Evolutionary conservation across 2,113 vertebrate species (phyloP), one percentile per base, ranked within the genome.

Genomic region (Excalfactoria chinensis): DNA sequence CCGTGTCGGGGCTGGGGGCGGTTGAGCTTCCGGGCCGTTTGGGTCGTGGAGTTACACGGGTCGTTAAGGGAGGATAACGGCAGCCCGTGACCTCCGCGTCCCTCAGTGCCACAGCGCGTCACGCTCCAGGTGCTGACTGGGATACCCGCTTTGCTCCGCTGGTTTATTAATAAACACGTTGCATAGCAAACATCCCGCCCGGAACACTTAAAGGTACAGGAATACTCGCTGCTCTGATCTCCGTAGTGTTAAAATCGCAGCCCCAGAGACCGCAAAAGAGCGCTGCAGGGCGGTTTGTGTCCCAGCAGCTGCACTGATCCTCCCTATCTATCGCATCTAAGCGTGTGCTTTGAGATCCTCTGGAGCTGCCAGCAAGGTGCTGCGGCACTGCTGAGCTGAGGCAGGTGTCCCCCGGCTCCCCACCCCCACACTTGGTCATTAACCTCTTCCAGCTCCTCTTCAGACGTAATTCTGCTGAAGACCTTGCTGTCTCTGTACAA

Each of bases 231-330:
- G 2, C 26, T 68, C 70, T 49, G 46, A 3, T 49, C 40, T 14
- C 69, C 35, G 30, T 14, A 34, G 7, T 46, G 32, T 40, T 56
- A 13, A 34, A 37, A 21, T 17, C 40, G 19, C 46, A 21, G 51
- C 32, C 46, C 66, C 60, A 13, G 1, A 1, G 53, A 11, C 1
- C 43, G 11, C 10, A 46, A 25, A 44, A 35, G n/a, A 37, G 30
- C 53, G 23, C 18, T 89, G 28, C 22, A 40, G n/a, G 69, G 16
- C 51, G 41, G 21, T 32, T 18, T 7, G 6, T 34, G n/a, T n/a
- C 32, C 16, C 56, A 53, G n/a, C 34, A 23, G 41, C 49, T 34
- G 2, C 0, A 0, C 5, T 59, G 37, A 70, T 77, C 10, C 21
- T 49, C 37, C 17, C 43, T 11, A 43, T 32, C 32, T 35, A 18